Percentiles rank a stretch among this genome's conserved stretches.
These are phyloP conservation scores for Scomber japonicus DNA, from an alignment of 2,113 vertebrate species.

Conservation along the genomic window DNA sequence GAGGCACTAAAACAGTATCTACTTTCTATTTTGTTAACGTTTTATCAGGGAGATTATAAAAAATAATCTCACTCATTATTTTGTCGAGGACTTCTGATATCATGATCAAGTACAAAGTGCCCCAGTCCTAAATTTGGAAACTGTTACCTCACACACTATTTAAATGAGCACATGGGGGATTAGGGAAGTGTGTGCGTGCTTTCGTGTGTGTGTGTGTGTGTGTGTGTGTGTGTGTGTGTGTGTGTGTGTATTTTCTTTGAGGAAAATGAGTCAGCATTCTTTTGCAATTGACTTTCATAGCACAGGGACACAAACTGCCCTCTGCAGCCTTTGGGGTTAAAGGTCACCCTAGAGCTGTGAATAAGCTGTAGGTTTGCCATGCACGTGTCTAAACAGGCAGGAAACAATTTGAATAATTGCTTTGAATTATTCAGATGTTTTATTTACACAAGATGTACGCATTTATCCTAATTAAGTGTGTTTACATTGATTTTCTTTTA, in stretches of 20 bases:
- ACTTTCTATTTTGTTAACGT: not conserved
- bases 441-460: not conserved
- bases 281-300: constrained; percentile 41
- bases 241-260: constrained; percentile 17
- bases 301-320: constrained; percentile 29
- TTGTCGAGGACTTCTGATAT: not conserved
- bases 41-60: not conserved
- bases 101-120: not conserved
- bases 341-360: constrained; percentile 41
- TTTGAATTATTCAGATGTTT: not conserved
- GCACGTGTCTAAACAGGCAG: constrained; percentile 1
- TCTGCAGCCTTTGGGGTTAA: constrained; percentile 45
- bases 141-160: not conserved
- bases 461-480: not conserved
- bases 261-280: constrained; percentile 64
- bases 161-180: not conserved
- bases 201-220: not conserved
- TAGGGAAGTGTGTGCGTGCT: not conserved
- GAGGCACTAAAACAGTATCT: not conserved
- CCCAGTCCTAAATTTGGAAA: not conserved
- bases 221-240: constrained; percentile 1
- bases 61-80: not conserved
- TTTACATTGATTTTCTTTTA: not conserved
- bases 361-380: constrained; percentile 14
- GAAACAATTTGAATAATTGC: not conserved